A percentile compares a stretch with the other conserved stretches of the same genome.
Evolutionary conservation across 2,797 vertebrate species (phyloP).

Genomic region (Morelia viridis): DNA sequence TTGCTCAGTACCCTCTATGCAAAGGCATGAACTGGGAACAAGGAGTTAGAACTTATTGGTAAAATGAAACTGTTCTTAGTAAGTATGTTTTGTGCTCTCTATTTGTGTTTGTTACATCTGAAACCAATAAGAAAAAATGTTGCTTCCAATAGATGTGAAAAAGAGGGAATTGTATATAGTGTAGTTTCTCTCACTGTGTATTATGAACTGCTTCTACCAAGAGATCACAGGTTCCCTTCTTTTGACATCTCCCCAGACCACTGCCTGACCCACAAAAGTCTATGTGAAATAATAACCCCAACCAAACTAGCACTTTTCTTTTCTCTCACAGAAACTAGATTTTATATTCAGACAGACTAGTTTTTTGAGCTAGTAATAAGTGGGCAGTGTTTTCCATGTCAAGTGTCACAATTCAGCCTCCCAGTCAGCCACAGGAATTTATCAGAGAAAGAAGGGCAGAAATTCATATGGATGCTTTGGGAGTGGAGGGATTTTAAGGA

Average conservation of each 20-base stretch:
- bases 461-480: neutral
- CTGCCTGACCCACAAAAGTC: neutral
- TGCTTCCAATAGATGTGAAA: neutral
- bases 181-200: neutral
- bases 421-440: neutral
- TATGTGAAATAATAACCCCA: neutral
- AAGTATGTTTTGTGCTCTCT: constrained; percentile 1
- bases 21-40: neutral
- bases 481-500: neutral
- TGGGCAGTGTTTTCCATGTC: neutral
- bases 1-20: neutral
- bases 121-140: neutral
- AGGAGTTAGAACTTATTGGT: constrained; percentile 21
- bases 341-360: neutral
- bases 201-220: neutral
- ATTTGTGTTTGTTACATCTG: neutral
- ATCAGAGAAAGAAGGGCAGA: neutral
- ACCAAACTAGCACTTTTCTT: neutral
- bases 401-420: neutral
- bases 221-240: neutral
- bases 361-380: neutral
- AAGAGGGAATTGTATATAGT: neutral
- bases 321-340: neutral
- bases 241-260: neutral
- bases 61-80: neutral